Percentiles rank a stretch among this genome's conserved stretches.
phyloP scores from a whole-genome alignment of 1,140 invertebrate genomes.

The Aphelenchoides avenae region DNA sequence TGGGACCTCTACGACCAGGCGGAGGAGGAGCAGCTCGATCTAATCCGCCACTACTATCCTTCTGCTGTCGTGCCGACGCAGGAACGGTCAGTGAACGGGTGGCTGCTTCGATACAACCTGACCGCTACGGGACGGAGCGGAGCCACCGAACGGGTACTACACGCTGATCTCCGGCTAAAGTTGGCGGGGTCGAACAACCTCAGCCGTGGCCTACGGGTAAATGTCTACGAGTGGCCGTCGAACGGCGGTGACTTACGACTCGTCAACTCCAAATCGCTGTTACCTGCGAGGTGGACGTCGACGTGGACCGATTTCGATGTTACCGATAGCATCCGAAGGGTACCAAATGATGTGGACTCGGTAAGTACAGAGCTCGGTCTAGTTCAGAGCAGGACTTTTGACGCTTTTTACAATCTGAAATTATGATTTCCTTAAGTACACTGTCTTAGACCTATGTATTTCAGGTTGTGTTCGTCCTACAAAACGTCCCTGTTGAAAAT shows the following conservation, averaged over 20 bases:
- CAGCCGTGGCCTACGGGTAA: not conserved
- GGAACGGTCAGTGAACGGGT: not conserved
- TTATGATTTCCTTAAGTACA: constrained; percentile 15
- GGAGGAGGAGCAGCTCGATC: not conserved
- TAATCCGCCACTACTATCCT: constrained; percentile 8
- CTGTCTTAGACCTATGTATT: too few relatives aligned
- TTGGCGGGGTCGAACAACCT: not conserved
- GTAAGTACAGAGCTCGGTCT: too few relatives aligned
- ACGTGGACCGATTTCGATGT: too few relatives aligned
- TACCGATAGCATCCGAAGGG: too few relatives aligned
- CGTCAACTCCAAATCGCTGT: not conserved
- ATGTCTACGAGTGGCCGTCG: not conserved
- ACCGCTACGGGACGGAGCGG: not conserved
- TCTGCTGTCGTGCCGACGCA: not conserved
- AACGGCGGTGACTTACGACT: not conserved
- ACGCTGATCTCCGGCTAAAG: not conserved
- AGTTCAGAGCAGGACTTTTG: not conserved
- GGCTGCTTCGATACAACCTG: constrained; percentile 7
- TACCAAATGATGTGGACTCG: too few relatives aligned
- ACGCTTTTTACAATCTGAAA: not conserved
- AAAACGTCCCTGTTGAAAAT: constrained; percentile 2
- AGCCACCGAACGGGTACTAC: not conserved
- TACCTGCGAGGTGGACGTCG: too few relatives aligned
- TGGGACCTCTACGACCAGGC: constrained; percentile 15
- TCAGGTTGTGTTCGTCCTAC: not conserved